Evolutionary conservation across 2,113 vertebrate species (phyloP), one percentile per base, ranked within the genome.

Genomic region (Pardalotus punctatus): DNA sequence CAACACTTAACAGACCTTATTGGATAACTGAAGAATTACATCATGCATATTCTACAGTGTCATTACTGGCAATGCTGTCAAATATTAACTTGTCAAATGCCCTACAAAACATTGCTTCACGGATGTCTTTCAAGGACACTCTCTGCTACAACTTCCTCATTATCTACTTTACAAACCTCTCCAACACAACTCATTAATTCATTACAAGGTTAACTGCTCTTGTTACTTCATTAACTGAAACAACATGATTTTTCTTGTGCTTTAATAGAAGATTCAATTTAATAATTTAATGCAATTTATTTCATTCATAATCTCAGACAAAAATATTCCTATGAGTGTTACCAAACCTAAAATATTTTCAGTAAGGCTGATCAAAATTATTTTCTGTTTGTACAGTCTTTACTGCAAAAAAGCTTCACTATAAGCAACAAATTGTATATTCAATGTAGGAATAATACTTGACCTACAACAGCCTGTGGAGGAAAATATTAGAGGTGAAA

Each of bases 161-260:
- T 94, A 94, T 91, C 81, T 87, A 25, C 53, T 87, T 84, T 79
- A 80, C 45, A 96, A 66, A 93, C 84, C 81, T 89, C 93, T 74
- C 71, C 47, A 93, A 79, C 28, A 76, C 81, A 94, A 71, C 45
- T 93, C 84, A 93, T 94, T 93, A 91, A 91, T 65, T 87, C 61
- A 69, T 91, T 91, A 94, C 61, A 82, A 95, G 74, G 65, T 93
- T 97, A 96, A 91, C 91, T 86, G 47, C 21, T 96, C 33, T 78
- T 84, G 56, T 89, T 91, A 77, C 87, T 93, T 95, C 77, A 89
- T 94, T 93, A 76, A 73, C 71, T 77, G 76, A 93, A 97, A 86
- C 54, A 73, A 93, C 88, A 70, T 13, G 11, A 86, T 86, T 94
- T 91, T 96, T 73, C 85, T 81, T 80, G 45, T 73, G 60, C 29